phyloP scores from a whole-genome alignment of 2,797 vertebrate genomes.

The Acipenser transmontanus region DNA sequence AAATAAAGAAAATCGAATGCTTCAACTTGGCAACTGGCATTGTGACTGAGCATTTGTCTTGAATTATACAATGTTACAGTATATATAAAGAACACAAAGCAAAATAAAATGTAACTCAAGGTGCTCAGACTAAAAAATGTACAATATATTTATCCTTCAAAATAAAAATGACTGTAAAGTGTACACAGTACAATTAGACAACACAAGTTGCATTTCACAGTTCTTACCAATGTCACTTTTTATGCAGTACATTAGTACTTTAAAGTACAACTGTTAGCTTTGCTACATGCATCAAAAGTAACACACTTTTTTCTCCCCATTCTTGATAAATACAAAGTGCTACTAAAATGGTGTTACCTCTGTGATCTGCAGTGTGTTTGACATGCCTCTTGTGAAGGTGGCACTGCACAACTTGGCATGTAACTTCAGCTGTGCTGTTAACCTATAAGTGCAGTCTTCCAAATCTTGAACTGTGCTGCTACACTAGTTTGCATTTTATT shows the following conservation, averaged over 20 bases:
- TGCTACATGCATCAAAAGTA: constrained; percentile 38
- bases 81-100: constrained; percentile 10
- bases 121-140: constrained; percentile 12
- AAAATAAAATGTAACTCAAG: constrained; percentile 4
- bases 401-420: neutral
- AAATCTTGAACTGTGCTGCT: too few relatives aligned
- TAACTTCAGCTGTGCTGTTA: too few relatives aligned
- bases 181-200: constrained; percentile 31
- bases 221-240: constrained; percentile 22
- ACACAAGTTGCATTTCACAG: constrained; percentile 34
- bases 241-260: constrained; percentile 19
- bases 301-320: constrained; percentile 2
- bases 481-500: too few relatives aligned
- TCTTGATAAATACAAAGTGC: constrained; percentile 12
- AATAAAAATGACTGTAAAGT: constrained; percentile 19
- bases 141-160: constrained; percentile 14
- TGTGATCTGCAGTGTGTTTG: constrained; percentile 3
- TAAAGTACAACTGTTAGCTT: constrained; percentile 19
- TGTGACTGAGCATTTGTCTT: constrained; percentile 19
- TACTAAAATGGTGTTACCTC: neutral
- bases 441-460: too few relatives aligned
- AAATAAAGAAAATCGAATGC: constrained; percentile 27
- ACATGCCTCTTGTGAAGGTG: constrained; percentile 7
- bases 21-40: constrained; percentile 49
- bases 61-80: constrained; percentile 2